A percentile compares a stretch with the other conserved stretches of the same genome.
Evolutionary conservation across 2,113 vertebrate species (phyloP).

Genomic region (Ciconia stormi): DNA sequence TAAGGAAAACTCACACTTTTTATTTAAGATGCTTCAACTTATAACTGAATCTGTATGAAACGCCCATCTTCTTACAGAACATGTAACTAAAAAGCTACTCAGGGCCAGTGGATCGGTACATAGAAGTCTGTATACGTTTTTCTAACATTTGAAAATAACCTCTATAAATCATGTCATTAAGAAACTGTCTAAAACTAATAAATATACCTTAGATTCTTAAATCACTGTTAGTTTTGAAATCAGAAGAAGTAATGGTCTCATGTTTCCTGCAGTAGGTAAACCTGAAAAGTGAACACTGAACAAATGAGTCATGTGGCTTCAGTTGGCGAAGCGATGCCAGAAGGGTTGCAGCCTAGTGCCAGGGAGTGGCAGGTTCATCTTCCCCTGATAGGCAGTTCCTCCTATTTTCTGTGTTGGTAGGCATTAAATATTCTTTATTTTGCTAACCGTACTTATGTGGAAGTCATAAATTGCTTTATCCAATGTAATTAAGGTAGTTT

Average conservation of each 20-base stretch:
- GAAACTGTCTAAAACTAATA: not conserved
- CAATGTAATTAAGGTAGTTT: not conserved
- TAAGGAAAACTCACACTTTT: not conserved
- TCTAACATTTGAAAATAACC: not conserved
- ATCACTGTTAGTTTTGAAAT: not conserved
- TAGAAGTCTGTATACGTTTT: not conserved
- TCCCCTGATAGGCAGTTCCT: not conserved
- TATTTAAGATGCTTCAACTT: not conserved
- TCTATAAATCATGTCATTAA: not conserved
- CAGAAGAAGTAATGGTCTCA: not conserved
- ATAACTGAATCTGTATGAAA: not conserved
- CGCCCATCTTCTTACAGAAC: not conserved
- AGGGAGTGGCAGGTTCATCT: not conserved
- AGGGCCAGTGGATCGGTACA: not conserved
- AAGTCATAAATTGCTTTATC: not conserved
- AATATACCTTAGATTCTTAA: not conserved
- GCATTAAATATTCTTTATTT: not conserved
- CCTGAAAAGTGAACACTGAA: not conserved
- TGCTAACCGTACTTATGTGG: not conserved
- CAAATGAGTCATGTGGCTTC: not conserved
- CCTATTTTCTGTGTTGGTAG: not conserved
- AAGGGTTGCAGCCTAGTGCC: not conserved
- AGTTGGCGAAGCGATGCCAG: rapidly evolving
- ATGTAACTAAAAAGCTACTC: not conserved
- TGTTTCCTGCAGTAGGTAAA: not conserved